A percentile compares a stretch with the other conserved stretches of the same genome.
These are phyloP conservation scores for Sardinella longiceps DNA, from an alignment of 2,797 vertebrate species.

Conservation along the genomic window DNA sequence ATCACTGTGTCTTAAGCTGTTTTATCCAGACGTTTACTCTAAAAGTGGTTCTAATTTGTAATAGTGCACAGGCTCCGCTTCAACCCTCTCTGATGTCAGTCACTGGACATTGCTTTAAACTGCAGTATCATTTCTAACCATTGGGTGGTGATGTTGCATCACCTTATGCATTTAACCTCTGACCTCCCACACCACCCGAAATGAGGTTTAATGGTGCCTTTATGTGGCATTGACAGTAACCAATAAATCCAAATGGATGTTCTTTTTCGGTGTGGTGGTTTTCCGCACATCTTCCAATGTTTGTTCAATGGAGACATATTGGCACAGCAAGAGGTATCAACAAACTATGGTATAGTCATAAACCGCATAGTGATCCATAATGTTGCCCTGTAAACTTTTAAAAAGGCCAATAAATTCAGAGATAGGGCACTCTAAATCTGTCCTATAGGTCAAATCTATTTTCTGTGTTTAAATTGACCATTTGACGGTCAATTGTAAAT, in stretches of 20 bases:
- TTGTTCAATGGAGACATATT: background rate
- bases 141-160: background rate
- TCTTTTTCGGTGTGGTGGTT: background rate
- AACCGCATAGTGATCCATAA: background rate
- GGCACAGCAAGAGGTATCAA: background rate
- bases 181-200: background rate
- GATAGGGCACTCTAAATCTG: background rate
- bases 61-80: too few species aligned
- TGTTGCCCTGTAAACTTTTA: background rate
- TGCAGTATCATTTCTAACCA: background rate
- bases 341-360: too few species aligned
- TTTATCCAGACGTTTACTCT: background rate
- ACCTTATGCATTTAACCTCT: background rate
- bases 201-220: background rate
- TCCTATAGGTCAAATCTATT: too few species aligned
- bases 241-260: background rate
- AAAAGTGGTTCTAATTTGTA: too few species aligned
- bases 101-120: background rate
- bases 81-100: too few species aligned
- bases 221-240: background rate
- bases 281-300: background rate
- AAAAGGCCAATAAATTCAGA: background rate
- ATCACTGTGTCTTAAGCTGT: background rate
- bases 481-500: too few species aligned
- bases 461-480: too few species aligned